Evolutionary conservation across 2,797 vertebrate species (phyloP), one percentile per base, ranked within the genome.

Genomic region (Lepidocolaptes lacrymiger): DNA sequence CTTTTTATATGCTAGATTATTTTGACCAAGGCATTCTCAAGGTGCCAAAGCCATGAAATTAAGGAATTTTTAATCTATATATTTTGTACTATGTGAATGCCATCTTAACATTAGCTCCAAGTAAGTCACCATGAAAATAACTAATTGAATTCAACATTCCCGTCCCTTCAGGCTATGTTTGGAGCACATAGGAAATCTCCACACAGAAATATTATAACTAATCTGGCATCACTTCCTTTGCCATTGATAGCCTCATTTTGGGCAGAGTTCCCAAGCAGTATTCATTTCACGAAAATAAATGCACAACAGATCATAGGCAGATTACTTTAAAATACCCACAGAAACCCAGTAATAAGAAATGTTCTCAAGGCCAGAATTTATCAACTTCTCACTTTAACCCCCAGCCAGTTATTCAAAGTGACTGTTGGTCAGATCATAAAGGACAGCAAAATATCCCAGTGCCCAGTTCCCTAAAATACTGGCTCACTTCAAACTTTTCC

Each of bases 211-310:
- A 84, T 26, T 61, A 4, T 21, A 96, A 81, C 82, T 84, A 36
- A 89, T 67, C 78, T 74, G 77, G 74, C 69, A 89, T 73, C 26
- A 30, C 51, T 88, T 86, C 88, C 83, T 91, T 76, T 63, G 85
- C 91, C 82, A 88, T 34, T 23, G 63, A 79, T 7, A 63, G 41
- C 14, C 24, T 52, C 37, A 49, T 9, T 52, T 86, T 51, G 71
- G 87, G 73, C 89, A 93, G 21, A 55, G 71, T 14, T 93, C 89
- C 76, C 63, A 82, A 84, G 56, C 36, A 89, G 46, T 41, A 84
- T 63, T 72, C 46, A 59, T 39, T 92, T 66, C 30, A 81, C 5
- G 36, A 91, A 92, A 88, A 91, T 54, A 84, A 95, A 76, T 10
- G 52, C 63, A 63, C 51, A 86, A 26, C 26, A 56, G 76, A 85